These are phyloP conservation scores for Vulpes lagopus DNA, from an alignment of 2,113 vertebrate genomes.

Conservation along the genomic window DNA sequence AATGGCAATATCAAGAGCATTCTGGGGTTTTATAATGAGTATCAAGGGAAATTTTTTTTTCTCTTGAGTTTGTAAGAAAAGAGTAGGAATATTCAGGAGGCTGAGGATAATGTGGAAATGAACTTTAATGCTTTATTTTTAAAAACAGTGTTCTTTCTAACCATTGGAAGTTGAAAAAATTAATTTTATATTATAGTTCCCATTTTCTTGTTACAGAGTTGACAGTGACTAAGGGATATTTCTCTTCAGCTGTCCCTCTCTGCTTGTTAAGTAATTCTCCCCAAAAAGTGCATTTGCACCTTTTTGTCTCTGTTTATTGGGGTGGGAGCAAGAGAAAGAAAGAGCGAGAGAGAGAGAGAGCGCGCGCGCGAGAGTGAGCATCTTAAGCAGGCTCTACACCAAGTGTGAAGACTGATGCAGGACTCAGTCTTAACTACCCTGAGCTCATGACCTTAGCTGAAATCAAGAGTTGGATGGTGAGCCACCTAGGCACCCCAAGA, in stretches of 20 bases:
- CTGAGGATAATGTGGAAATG: slow-evolving; percentile 22
- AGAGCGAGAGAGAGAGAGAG: not conserved
- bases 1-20: slow-evolving; percentile 55
- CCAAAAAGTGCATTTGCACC: not conserved
- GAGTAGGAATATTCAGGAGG: slow-evolving; percentile 44
- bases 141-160: slow-evolving; percentile 39
- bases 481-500: not conserved
- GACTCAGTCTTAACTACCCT: not conserved
- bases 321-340: not conserved
- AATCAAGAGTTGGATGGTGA: not conserved
- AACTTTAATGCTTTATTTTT: slow-evolving; percentile 12
- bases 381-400: not conserved
- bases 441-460: not conserved
- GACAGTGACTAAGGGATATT: not conserved
- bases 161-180: slow-evolving; percentile 22
- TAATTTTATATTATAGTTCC: not conserved
- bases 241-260: not conserved
- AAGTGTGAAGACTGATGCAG: not conserved
- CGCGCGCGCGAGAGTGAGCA: not conserved
- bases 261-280: not conserved
- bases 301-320: not conserved
- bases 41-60: slow-evolving; percentile 34
- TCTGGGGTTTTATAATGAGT: slow-evolving; percentile 61
- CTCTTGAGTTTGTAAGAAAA: slow-evolving; percentile 53
- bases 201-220: slow-evolving; percentile 30